These are phyloP conservation scores for Callipepla squamata DNA, from an alignment of 2,113 vertebrate genomes.

Conservation along the genomic window DNA sequence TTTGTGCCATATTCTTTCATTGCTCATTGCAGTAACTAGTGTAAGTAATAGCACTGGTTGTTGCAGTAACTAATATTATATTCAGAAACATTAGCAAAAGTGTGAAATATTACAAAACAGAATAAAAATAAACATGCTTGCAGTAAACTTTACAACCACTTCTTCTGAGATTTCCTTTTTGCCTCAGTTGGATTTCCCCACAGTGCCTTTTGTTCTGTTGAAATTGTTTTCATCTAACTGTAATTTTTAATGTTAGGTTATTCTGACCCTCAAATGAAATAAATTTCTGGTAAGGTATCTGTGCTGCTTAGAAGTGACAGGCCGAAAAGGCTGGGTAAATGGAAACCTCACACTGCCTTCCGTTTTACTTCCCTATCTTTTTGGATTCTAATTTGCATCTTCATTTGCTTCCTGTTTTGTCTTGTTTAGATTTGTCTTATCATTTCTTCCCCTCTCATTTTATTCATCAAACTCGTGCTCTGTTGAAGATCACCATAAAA, in stretches of 20 bases:
- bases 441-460: not conserved
- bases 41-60: not conserved
- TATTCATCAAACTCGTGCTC: not conserved
- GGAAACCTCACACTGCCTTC: fast-evolving
- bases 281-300: not conserved
- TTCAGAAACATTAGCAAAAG: not conserved
- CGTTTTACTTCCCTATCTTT: not conserved
- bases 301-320: not conserved
- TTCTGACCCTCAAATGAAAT: not conserved
- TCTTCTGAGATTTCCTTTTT: not conserved
- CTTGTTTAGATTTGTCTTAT: not conserved
- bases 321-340: not conserved
- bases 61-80: not conserved
- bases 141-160: not conserved
- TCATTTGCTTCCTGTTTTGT: not conserved
- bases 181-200: not conserved
- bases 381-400: not conserved
- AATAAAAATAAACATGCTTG: not conserved
- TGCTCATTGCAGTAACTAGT: not conserved
- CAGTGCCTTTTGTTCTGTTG: not conserved
- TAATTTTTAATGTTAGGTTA: not conserved
- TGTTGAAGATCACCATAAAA: not conserved
- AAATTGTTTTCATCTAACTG: no score
- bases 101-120: not conserved
- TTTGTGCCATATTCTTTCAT: not conserved